phyloP scores from a whole-genome alignment of 2,113 vertebrate species.

The Acrocephalus arundinaceus region DNA sequence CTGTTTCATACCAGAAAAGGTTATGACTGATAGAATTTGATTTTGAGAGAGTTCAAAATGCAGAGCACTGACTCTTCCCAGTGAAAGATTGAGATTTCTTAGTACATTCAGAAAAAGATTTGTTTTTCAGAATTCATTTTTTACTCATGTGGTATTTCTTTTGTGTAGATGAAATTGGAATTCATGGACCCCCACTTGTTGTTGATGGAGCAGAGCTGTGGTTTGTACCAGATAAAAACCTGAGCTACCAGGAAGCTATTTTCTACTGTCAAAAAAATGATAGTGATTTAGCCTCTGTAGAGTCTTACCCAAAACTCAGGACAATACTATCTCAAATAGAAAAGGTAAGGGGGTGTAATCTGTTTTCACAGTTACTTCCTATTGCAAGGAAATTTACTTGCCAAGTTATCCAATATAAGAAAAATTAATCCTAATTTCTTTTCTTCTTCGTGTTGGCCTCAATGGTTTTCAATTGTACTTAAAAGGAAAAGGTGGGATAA shows the following conservation, averaged over 20 bases:
- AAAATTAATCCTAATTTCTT: neutral
- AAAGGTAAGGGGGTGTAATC: slow-evolving; percentile 67
- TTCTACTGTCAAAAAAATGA: slow-evolving; percentile 81
- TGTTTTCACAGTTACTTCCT: neutral
- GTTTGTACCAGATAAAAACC: slow-evolving; percentile 82
- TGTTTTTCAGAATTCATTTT: neutral
- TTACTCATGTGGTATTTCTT: neutral
- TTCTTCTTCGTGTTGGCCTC: neutral
- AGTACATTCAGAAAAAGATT: neutral
- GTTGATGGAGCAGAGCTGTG: slow-evolving; percentile 90
- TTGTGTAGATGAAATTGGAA: slow-evolving; percentile 77
- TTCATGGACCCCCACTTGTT: slow-evolving; percentile 81
- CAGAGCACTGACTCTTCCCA: neutral
- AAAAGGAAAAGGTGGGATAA: neutral
- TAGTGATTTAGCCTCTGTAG: slow-evolving; percentile 82
- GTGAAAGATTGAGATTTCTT: neutral
- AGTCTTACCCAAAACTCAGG: slow-evolving; percentile 56
- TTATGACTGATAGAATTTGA: neutral
- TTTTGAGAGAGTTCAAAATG: neutral
- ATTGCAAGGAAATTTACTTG: neutral
- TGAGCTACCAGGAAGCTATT: slow-evolving; percentile 83
- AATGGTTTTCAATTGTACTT: neutral
- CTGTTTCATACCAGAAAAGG: neutral
- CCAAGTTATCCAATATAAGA: neutral
- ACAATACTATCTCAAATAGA: slow-evolving; percentile 72